These are phyloP conservation scores for Marronus borbonicus DNA, from an alignment of 2,888 invertebrate species.

Conservation along the genomic window DNA sequence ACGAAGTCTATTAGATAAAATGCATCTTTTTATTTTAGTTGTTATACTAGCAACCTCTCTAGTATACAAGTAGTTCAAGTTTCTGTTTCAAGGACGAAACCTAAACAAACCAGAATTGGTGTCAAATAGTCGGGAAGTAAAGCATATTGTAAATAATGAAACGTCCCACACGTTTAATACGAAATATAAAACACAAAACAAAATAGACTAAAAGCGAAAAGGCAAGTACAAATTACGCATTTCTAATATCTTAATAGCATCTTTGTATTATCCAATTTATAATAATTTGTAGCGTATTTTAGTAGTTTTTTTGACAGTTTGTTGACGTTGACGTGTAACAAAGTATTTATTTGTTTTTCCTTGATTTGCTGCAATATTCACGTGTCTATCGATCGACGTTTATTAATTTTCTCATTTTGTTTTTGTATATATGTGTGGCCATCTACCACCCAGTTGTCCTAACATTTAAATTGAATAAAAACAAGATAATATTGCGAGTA, in stretches of 20 bases:
- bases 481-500: no score
- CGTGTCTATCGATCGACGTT: slow-evolving; percentile 6
- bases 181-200: slow-evolving; percentile 10
- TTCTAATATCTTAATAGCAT: slow-evolving; percentile 32
- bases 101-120: no score
- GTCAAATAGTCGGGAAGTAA: no score
- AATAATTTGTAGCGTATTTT: slow-evolving; percentile 34
- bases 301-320: slow-evolving; percentile 44
- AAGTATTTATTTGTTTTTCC: slow-evolving; percentile 31
- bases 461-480: no score
- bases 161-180: background rate
- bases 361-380: slow-evolving; percentile 39
- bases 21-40: slow-evolving; percentile 44
- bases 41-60: slow-evolving; percentile 28
- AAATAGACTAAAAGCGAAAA: slow-evolving; percentile 1
- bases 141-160: background rate
- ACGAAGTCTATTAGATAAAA: slow-evolving; percentile 8
- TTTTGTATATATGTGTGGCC: slow-evolving; percentile 33
- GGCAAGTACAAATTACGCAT: slow-evolving; percentile 42
- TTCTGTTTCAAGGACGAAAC: slow-evolving; percentile 7
- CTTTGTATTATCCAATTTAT: slow-evolving; percentile 25
- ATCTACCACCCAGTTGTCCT: slow-evolving; percentile 5
- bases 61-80: background rate
- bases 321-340: slow-evolving; percentile 30
- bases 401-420: no score